Base-by-base conservation (phyloP, 2,797 vertebrate species). In the Hypotaenidia okinawae region DNA sequence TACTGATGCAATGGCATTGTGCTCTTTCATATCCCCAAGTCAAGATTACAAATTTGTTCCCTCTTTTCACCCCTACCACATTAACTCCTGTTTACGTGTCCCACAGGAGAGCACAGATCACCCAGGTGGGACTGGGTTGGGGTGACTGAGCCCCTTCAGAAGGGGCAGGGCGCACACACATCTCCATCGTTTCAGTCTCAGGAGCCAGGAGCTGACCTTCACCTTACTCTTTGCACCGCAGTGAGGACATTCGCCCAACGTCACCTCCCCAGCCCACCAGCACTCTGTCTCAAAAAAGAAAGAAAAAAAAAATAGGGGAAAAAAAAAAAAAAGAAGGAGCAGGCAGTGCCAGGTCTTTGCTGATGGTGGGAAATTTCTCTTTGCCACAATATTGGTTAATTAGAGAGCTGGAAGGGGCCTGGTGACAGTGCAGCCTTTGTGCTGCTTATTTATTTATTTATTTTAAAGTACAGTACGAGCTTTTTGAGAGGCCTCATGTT, bases 401-500 rank as follows among this genome's bases (percentile, higher is more conserved):
- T 96, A 95, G 88, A 94, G 96, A 75, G 37, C 86, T 87, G 92
- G 92, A 75, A 62, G 77, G 92, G 84, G 95, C 30, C 79, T 16
- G 73, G 78, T 91, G 96, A 98, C 97, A 98, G 95, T 91, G 90
- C 37, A 33, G 30, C 81, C 97, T 98, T 97, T 98, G 97, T 98
- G 92, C 94, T 87, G 78, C 72, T 45, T 73, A 84, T 84, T 97
- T 97, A 95, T 96, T 95, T 96, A 95, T 97, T 96, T 96, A 93
- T 95, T 89, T 83, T 63, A 14, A 95, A 97, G 87, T 90, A 97
- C 95, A 94, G 95, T 77, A 92, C 1, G 28, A 77, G 73, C 96
- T 96, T 97, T 97, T 87, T 96, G 97, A 98, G 97, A 93, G 93
- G 94, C 97, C 95, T 95, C 97, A 96, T 98, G 97, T 98, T 97